Percentiles rank a stretch among this genome's conserved stretches.
phyloP scores from a whole-genome alignment of 2,888 invertebrate species.

The Agapostemon virescens region DNA sequence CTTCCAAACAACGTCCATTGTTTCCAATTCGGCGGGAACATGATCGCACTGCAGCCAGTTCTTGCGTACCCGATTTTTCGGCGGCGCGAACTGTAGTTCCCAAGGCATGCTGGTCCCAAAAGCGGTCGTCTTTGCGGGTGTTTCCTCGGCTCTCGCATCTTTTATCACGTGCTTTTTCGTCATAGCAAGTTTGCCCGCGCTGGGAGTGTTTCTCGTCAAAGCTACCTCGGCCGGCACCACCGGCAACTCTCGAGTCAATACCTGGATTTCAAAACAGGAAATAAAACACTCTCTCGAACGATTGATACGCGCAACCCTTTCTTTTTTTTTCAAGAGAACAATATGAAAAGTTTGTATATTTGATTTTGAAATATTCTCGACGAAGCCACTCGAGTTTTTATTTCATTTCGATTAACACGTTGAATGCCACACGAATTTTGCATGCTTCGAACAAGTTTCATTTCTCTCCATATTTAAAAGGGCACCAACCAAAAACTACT shows the following conservation, averaged over 20 bases:
- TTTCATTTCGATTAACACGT: not conserved
- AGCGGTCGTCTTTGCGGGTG: conserved; percentile 81
- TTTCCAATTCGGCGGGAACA: conserved; percentile 83
- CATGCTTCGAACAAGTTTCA: too few species aligned
- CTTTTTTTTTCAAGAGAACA: not conserved
- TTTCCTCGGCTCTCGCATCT: conserved; percentile 82
- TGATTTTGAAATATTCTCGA: not conserved
- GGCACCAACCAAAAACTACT: too few species aligned
- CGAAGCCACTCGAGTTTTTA: not conserved
- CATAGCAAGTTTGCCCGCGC: conserved; percentile 81
- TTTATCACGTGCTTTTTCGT: conserved; percentile 81
- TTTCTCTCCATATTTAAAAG: too few species aligned
- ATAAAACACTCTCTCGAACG: not conserved
- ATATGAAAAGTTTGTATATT: not conserved
- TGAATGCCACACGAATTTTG: too few species aligned
- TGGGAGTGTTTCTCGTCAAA: conserved; percentile 80
- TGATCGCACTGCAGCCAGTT: conserved; percentile 83
- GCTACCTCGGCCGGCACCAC: conserved; percentile 83
- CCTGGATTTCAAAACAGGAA: conserved; percentile 61
- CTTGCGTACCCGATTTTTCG: conserved; percentile 81
- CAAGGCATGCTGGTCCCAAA: conserved; percentile 82
- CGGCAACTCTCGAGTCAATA: conserved; percentile 83
- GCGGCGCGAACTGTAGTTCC: conserved; percentile 82
- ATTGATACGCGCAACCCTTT: not conserved
- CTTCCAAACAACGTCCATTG: conserved; percentile 85